Percentiles rank a stretch among this genome's conserved stretches.
Evolutionary conservation across 2,113 vertebrate genomes (phyloP).

Genomic region (Xiphophorus hellerii): DNA sequence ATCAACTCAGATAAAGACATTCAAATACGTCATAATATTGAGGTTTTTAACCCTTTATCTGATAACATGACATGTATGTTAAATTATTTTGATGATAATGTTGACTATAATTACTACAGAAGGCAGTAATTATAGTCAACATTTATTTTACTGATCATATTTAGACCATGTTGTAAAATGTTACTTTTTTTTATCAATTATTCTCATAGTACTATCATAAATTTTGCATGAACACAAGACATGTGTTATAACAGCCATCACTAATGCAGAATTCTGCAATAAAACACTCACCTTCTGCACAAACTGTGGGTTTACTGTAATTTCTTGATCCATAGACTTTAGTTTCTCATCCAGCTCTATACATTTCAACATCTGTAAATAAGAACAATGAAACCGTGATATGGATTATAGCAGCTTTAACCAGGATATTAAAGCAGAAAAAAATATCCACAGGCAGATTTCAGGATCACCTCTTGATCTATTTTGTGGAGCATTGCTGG

Average conservation of each 20-base stretch:
- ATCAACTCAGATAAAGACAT: too few species aligned
- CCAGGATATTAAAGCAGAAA: not conserved
- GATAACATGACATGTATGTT: too few species aligned
- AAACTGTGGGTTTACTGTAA: conserved; percentile 99
- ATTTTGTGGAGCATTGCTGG: conserved; percentile 99
- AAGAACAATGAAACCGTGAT: not conserved
- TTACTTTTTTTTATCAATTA: not conserved
- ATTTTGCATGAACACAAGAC: not conserved
- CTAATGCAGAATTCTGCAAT: not conserved
- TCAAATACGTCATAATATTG: too few species aligned
- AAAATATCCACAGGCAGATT: not conserved
- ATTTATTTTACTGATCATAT: not conserved
- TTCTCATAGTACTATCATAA: not conserved
- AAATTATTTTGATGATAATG: too few species aligned
- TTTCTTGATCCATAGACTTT: conserved; percentile 99
- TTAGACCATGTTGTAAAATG: not conserved
- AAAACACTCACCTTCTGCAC: conserved; percentile 91
- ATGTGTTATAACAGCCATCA: too few species aligned
- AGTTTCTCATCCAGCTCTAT: conserved; percentile 99
- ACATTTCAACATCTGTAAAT: conserved; percentile 95
- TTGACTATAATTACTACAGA: too few species aligned
- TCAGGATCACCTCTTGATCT: conserved; percentile 91
- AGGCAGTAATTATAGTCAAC: too few species aligned
- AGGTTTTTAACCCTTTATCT: too few species aligned
- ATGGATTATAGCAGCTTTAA: accelerated